Percentiles rank a stretch among this genome's conserved stretches.
phyloP scores from a whole-genome alignment of 2,888 invertebrate genomes.

The Parthenolecanium corni region DNA sequence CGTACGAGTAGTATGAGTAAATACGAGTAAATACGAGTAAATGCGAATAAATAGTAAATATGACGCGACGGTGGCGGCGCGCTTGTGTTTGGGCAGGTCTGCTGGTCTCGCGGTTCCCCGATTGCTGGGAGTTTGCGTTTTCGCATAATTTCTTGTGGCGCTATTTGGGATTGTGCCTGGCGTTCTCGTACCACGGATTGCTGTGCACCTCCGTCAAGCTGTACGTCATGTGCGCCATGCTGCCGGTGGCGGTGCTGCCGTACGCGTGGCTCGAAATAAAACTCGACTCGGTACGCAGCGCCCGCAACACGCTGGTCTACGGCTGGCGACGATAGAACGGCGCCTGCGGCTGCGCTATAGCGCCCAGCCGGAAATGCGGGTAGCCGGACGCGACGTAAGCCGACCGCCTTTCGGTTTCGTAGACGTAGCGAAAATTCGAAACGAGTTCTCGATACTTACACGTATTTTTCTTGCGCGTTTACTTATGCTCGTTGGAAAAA shows the following conservation, averaged over 20 bases:
- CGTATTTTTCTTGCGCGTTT: too few species aligned
- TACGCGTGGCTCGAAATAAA: conserved; percentile 45
- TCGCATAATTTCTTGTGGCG: conserved; percentile 43
- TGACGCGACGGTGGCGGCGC: too few species aligned
- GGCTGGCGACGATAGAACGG: too few species aligned
- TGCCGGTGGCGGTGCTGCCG: conserved; percentile 45
- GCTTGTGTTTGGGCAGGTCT: conserved; percentile 31
- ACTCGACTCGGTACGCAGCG: conserved; percentile 33
- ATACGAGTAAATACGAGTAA: not conserved
- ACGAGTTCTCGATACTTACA: too few species aligned
- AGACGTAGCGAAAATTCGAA: too few species aligned
- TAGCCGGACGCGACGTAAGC: too few species aligned
- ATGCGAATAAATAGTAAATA: too few species aligned
- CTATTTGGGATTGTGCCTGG: conserved; percentile 47
- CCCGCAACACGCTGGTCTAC: not conserved
- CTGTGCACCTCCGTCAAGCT: conserved; percentile 45
- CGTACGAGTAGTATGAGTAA: not conserved
- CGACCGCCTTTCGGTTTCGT: too few species aligned
- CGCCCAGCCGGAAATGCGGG: too few species aligned
- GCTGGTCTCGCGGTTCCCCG: conserved; percentile 37
- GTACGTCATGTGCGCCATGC: conserved; percentile 41
- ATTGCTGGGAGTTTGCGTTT: conserved; percentile 41
- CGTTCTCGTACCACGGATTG: conserved; percentile 48
- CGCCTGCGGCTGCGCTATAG: too few species aligned
- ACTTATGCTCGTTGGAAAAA: too few species aligned